These are phyloP conservation scores for Pegoplata infirma DNA, from an alignment of 2,888 invertebrate species.

Conservation along the genomic window DNA sequence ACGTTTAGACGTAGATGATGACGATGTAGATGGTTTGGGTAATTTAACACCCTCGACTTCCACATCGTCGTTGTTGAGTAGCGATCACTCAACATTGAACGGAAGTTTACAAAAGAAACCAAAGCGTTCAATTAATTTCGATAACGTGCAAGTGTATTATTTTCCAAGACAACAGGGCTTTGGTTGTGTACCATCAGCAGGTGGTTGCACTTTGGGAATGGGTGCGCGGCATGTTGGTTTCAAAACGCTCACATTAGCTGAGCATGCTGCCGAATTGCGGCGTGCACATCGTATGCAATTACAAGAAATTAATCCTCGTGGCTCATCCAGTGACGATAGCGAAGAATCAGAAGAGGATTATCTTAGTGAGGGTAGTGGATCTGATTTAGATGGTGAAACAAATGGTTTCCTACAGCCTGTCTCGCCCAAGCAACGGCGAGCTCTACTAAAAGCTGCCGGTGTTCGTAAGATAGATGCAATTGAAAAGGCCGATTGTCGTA, in stretches of 20 bases:
- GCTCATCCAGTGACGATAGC: conserved; percentile 87
- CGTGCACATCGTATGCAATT: conserved; percentile 90
- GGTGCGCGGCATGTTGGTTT: conserved; percentile 84
- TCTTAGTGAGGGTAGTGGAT: conserved; percentile 87
- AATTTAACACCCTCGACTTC: neutral
- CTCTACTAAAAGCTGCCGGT: conserved; percentile 93
- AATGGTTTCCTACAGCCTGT: conserved; percentile 96
- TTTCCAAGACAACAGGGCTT: conserved; percentile 96
- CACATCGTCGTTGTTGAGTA: neutral
- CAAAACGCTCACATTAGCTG: conserved; percentile 89
- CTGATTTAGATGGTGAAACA: conserved; percentile 91
- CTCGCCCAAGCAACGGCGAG: conserved; percentile 92
- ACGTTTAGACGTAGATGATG: conserved; percentile 84
- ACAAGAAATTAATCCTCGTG: conserved; percentile 78
- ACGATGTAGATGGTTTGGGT: conserved; percentile 77
- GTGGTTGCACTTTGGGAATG: conserved; percentile 96
- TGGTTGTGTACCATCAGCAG: conserved; percentile 93
- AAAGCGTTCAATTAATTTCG: conserved; percentile 91
- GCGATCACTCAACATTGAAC: conserved; percentile 19
- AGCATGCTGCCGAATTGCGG: conserved; percentile 93
- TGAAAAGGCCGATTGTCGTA: conserved; percentile 96
- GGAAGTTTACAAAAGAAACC: conserved; percentile 79
- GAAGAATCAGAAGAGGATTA: conserved; percentile 88
- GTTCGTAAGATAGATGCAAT: conserved; percentile 94
- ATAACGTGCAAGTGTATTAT: conserved; percentile 95